Conservation (phyloP, 2,888 invertebrate species). For the Nesidiocoris tenuis region DNA sequence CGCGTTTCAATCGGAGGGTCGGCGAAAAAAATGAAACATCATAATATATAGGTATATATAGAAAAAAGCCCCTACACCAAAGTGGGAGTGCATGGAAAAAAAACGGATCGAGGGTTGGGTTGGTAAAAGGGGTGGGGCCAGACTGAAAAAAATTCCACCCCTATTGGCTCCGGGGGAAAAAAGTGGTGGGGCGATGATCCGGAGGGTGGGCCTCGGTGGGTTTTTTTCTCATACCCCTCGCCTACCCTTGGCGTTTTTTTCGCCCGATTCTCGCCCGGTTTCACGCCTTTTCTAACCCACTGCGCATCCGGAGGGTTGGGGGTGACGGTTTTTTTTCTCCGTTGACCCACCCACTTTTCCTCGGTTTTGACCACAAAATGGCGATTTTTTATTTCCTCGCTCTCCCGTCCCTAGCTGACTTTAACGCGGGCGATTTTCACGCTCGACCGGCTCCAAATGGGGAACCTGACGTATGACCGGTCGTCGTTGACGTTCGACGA, state of each 20-base stretch:
- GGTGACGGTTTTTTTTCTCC: conserved; percentile 37
- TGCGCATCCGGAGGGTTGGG: conserved; percentile 3
- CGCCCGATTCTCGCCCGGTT: conserved; percentile 18
- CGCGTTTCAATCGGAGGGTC: background rate
- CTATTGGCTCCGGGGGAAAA: conserved; percentile 31
- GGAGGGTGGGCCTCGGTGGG: conserved; percentile 24
- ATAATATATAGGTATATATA: no score
- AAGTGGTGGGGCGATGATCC: conserved; percentile 28
- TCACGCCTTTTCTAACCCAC: background rate
- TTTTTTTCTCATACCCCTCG: conserved; percentile 21
- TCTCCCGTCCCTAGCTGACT: background rate
- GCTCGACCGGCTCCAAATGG: background rate
- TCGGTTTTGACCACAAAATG: conserved; percentile 32
- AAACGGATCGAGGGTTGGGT: background rate
- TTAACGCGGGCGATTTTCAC: conserved; percentile 9
- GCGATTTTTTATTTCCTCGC: conserved; percentile 14
- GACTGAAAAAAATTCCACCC: conserved; percentile 49
- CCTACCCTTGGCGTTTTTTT: background rate
- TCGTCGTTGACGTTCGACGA: background rate
- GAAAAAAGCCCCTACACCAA: conserved; percentile 13
- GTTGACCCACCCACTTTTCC: conserved; percentile 39
- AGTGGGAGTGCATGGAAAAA: background rate
- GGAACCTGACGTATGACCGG: background rate
- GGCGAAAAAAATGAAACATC: no score
- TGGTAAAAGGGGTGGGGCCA: conserved; percentile 48